A percentile compares a stretch with the other conserved stretches of the same genome.
phyloP scores from a whole-genome alignment of 2,797 vertebrate species.

The Urosaurus nigricauda region DNA sequence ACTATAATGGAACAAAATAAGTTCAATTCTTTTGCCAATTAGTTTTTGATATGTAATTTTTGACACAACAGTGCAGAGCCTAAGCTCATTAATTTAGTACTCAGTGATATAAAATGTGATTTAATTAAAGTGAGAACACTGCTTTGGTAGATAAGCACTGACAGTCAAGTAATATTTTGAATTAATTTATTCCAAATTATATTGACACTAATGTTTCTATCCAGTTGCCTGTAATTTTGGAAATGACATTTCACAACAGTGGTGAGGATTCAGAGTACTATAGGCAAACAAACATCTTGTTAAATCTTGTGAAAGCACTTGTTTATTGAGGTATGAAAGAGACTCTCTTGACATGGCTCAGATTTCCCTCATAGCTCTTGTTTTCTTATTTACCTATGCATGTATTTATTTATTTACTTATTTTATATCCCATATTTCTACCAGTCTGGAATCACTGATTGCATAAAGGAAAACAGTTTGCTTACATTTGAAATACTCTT shows the following conservation, averaged over 20 bases:
- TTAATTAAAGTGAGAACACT: slow-evolving; percentile 31
- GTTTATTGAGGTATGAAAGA: neutral
- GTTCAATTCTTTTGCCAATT: slow-evolving; percentile 3
- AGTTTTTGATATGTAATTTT: slow-evolving; percentile 41
- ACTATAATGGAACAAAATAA: neutral
- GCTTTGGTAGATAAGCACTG: neutral
- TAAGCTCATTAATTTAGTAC: slow-evolving; percentile 23
- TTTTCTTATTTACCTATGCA: too few species aligned
- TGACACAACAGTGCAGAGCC: slow-evolving; percentile 21
- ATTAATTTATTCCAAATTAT: neutral
- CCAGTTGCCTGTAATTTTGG: neutral
- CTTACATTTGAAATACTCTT: neutral
- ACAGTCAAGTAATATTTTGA: neutral
- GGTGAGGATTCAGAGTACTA: neutral
- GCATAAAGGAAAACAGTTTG: neutral
- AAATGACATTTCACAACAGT: neutral
- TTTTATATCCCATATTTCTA: too few species aligned
- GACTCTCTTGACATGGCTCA: neutral
- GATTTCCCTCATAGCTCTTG: neutral
- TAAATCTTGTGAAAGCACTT: neutral
- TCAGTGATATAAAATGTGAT: slow-evolving; percentile 1
- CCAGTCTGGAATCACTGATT: neutral
- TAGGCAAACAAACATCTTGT: neutral
- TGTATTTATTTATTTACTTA: too few species aligned
- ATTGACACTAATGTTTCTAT: neutral